phyloP scores from a whole-genome alignment of 2,888 invertebrate species.

The Meliscaeva auricollis region DNA sequence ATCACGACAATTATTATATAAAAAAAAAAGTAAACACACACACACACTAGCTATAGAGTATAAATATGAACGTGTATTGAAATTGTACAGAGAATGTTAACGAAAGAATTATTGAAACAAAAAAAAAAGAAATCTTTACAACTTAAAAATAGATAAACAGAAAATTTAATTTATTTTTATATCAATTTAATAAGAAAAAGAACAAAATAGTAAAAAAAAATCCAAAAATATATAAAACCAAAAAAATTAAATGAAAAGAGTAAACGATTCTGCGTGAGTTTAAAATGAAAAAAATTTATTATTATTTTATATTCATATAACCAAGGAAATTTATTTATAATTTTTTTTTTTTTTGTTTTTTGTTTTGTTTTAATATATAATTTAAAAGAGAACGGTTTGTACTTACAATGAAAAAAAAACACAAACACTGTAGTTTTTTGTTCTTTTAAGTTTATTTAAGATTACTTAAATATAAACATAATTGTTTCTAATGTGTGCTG shows the following conservation, averaged over 20 bases:
- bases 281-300: neutral
- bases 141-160: slow-evolving; percentile 67
- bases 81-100: slow-evolving; percentile 71
- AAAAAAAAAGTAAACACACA: slow-evolving; percentile 50
- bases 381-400: slow-evolving; percentile 20
- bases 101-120: slow-evolving; percentile 63
- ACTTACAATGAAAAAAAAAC: slow-evolving; percentile 37
- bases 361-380: no score
- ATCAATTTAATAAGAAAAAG: slow-evolving; percentile 68
- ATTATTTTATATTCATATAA: slow-evolving; percentile 7
- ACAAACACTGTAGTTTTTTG: neutral
- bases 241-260: slow-evolving; percentile 13
- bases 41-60: slow-evolving; percentile 51
- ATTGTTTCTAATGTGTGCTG: slow-evolving; percentile 5
- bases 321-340: slow-evolving; percentile 1
- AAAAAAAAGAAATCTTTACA: slow-evolving; percentile 64
- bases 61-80: slow-evolving; percentile 59
- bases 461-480: slow-evolving; percentile 2
- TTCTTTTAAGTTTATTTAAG: neutral
- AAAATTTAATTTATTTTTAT: slow-evolving; percentile 75
- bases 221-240: slow-evolving; percentile 26
- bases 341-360: neutral
- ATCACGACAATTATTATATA: slow-evolving; percentile 78
- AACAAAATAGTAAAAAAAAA: slow-evolving; percentile 3
- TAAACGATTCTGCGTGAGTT: slow-evolving; percentile 24